Percentiles rank a stretch among this genome's conserved stretches.
Conservation (phyloP, 2,113 vertebrate genomes). For the Leuciscus idus region DNA sequence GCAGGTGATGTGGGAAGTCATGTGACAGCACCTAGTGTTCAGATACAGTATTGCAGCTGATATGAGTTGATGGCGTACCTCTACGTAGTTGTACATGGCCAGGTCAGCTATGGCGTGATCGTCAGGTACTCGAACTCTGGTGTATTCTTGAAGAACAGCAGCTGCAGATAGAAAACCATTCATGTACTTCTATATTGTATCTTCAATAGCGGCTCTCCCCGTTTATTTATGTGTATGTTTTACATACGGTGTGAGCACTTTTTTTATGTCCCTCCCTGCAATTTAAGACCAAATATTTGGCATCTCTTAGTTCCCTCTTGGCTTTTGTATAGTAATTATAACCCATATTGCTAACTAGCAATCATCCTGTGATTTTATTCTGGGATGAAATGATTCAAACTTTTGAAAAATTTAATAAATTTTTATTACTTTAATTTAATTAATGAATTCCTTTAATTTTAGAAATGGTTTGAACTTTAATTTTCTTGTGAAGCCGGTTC, state of each 20-base stretch:
- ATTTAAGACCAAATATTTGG: not conserved
- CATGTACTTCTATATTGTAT: not conserved
- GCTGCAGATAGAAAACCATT: constrained; percentile 68
- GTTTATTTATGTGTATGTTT: not conserved
- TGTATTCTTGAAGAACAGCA: constrained; percentile 87
- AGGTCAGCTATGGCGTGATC: constrained; percentile 92
- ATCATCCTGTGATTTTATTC: not conserved
- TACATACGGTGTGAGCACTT: not conserved
- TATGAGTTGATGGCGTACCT: constrained; percentile 67
- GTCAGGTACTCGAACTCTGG: constrained; percentile 87
- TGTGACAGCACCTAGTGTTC: not conserved
- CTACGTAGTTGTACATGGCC: constrained; percentile 97
- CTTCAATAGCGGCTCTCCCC: not conserved
- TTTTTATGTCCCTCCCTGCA: not conserved
- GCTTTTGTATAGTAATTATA: not conserved
- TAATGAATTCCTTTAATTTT: not conserved
- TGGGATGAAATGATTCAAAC: not conserved
- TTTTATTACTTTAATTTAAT: not conserved
- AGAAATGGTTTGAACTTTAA: not conserved
- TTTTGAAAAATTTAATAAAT: not conserved
- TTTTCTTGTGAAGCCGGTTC: not conserved
- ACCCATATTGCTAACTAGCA: not conserved
- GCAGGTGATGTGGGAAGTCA: not conserved
- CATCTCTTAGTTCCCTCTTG: not conserved
- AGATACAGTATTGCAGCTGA: constrained; percentile 60